A percentile compares a stretch with the other conserved stretches of the same genome.
Conservation (phyloP, 2,888 invertebrate genomes). For the Meandrusa payeni region DNA sequence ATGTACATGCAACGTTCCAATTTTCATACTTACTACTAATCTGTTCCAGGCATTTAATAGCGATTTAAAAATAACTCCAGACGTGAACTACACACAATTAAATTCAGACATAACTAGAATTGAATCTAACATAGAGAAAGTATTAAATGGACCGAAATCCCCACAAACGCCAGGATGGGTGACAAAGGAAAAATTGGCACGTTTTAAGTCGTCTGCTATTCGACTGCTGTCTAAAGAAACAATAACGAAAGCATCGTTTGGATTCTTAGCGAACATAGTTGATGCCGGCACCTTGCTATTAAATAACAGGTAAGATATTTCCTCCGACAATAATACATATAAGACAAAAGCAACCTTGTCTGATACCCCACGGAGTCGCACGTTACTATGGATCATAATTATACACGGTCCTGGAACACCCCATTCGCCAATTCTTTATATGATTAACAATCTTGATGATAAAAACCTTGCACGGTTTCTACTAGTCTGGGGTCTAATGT, state of each 20-base stretch:
- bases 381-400: too few relatives aligned
- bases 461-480: too few relatives aligned
- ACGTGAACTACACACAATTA: conserved; percentile 49
- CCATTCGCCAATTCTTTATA: too few relatives aligned
- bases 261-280: conserved; percentile 54
- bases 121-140: conserved; percentile 41
- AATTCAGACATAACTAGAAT: conserved; percentile 42
- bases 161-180: conserved; percentile 58
- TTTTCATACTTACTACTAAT: too few relatives aligned
- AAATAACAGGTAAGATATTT: conserved; percentile 61
- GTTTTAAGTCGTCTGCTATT: conserved; percentile 39
- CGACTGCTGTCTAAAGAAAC: conserved; percentile 53
- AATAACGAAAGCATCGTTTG: conserved; percentile 59
- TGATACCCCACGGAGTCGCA: too few relatives aligned
- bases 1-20: too few relatives aligned
- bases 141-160: conserved; percentile 43
- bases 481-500: too few relatives aligned
- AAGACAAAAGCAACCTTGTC: too few relatives aligned
- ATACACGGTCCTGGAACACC: too few relatives aligned
- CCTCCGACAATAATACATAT: too few relatives aligned
- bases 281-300: conserved; percentile 67
- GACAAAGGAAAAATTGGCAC: conserved; percentile 48
- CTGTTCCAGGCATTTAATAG: conserved; percentile 54
- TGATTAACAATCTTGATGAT: too few relatives aligned
- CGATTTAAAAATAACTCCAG: conserved; percentile 44